phyloP scores from a whole-genome alignment of 2,888 invertebrate species.

The Bedellia somnulentella region DNA sequence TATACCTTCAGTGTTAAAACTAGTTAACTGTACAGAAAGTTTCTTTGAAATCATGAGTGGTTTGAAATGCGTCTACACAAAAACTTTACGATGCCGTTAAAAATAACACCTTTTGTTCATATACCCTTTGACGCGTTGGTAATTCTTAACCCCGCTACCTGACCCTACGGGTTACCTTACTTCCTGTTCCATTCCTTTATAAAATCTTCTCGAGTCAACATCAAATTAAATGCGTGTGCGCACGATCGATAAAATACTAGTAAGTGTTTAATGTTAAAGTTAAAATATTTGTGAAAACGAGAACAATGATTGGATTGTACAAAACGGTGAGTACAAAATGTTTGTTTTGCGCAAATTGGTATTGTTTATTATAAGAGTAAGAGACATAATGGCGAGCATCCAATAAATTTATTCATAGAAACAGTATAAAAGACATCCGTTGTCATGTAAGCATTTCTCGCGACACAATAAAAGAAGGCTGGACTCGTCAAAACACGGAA shows the following conservation, averaged over 20 bases:
- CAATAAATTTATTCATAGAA: slow-evolving; percentile 4
- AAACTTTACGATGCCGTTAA: too few relatives aligned
- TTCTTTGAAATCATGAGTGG: background rate
- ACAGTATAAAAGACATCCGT: slow-evolving; percentile 28
- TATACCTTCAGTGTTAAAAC: too few relatives aligned
- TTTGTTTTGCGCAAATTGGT: background rate
- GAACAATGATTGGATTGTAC: background rate
- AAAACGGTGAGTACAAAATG: background rate
- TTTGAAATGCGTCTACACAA: background rate
- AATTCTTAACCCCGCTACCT: slow-evolving; percentile 55
- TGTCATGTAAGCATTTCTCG: slow-evolving; percentile 41
- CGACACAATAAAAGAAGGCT: slow-evolving; percentile 46
- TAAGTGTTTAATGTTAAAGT: slow-evolving; percentile 15
- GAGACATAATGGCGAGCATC: background rate
- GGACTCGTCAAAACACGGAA: slow-evolving; percentile 49
- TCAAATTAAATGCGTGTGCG: slow-evolving; percentile 26
- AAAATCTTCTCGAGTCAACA: slow-evolving; percentile 36
- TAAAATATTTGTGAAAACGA: slow-evolving; percentile 5
- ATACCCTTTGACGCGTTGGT: slow-evolving; percentile 53
- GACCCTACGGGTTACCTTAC: slow-evolving; percentile 39
- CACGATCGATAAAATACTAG: slow-evolving; percentile 20
- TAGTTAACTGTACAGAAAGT: too few relatives aligned
- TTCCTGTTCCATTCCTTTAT: slow-evolving; percentile 54
- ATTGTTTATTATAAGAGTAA: background rate
- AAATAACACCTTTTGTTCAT: slow-evolving; percentile 48